Evolutionary conservation across 2,888 invertebrate species (phyloP), one percentile per base, ranked within the genome.

Genomic region (Nomada hirtipes): DNA sequence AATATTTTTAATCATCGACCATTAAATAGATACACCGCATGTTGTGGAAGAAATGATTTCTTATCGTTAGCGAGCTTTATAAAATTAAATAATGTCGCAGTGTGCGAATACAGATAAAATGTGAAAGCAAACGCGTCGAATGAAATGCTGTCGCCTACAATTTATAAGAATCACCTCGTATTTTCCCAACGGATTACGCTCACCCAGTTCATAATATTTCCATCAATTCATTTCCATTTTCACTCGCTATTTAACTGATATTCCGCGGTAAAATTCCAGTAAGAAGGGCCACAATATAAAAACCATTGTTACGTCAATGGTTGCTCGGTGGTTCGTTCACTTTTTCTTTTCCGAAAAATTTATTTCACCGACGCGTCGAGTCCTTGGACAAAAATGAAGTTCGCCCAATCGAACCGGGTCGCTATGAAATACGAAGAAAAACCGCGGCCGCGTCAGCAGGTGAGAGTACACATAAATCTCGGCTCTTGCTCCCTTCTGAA

Each of bases 391-490:
- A 72, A 50, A 79, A 68, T 68, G n/a, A 20, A 42, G n/a, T 15
- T 63, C 42, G 13, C 2, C 23, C 23, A 61, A 72, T 60, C 65
- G 63, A 20, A 0, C 7, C 68, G 36, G 15, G 13, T 7, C n/a
- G 68, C 29, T 18, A 52, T 23, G 63, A 68, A 29, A 63, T 11
- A 44, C 71, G 72, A 79, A 79, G 82, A 80, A 88, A 84, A 86
- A 84, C 55, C 88, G 83, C 75, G 88, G 69, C 57, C 75, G 69
- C 70, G 87, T 85, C 83, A 81, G 85, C 84, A 88, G 88, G 89
- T 85, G 83, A 86, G 88, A 80, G 86, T 64, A 61, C 79, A 88
- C 85, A 88, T 86, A 88, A 88, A 88, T 88, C 88, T 86, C 76
- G 44, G 76, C 74, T 50, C 53, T 57, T 81, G 79, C 77, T 84